Evolutionary conservation across 2,797 vertebrate genomes (phyloP), one percentile per base, ranked within the genome.

Genomic region (Buceros bicornis): DNA sequence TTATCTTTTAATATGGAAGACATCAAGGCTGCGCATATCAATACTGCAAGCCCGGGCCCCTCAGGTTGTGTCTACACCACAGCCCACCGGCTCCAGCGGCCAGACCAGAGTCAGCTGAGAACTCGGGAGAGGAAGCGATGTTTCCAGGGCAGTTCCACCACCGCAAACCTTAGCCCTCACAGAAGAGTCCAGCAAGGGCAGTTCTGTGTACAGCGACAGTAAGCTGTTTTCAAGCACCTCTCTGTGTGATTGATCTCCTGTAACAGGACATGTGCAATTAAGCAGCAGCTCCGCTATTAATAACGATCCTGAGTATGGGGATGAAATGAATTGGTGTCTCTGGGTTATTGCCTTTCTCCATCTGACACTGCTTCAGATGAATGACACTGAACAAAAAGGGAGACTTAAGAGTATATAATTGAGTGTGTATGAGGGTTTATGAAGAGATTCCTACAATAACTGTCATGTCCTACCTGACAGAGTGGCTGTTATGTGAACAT

Each of bases 241-340:
- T 69, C 20, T 80, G 6, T n/a, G 90, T 95, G 94, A 96, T 95
- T 95, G 95, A 94, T 97, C 81, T 95, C 96, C 95, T 96, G 89
- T 82, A 93, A 97, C 82, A 77, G 97, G 97, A 96, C 96, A 97
- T 81, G 79, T 94, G 96, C 96, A 97, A 98, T 98, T 97, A 97
- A 97, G 95, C 97, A 96, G 72, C 81, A 95, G 95, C 93, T 97
- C 97, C 97, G 97, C 97, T 98, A 98, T 97, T 98, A 98, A 98
- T 98, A 97, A 84, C 90, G 25, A 82, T 89, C 54, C 90, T 78
- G 15, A 90, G 93, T 28, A 33, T 93, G 94, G 58, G 79, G 94
- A 94, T 90, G 95, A 97, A 98, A 97, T 96, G 93, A 95, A 97
- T 97, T 45, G 88, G 91, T 88, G 89, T 97, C 91, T 96, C 95